A percentile compares a stretch with the other conserved stretches of the same genome.
These are phyloP conservation scores for Peromyscus polionotus DNA, from an alignment of 2,113 vertebrate genomes.

Conservation along the genomic window DNA sequence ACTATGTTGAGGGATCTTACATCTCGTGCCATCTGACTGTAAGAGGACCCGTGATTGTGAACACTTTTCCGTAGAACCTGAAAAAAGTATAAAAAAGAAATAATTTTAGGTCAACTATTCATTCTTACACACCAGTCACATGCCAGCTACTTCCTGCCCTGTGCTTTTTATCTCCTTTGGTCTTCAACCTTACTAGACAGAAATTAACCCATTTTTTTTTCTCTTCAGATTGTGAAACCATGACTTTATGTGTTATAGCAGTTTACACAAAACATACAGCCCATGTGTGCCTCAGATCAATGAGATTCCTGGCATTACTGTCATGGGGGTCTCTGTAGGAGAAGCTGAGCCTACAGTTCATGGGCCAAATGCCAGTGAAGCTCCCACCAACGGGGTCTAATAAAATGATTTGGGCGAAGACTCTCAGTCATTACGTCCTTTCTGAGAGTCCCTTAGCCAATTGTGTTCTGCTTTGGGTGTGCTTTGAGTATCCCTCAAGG, in stretches of 20 bases:
- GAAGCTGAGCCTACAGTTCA: not conserved
- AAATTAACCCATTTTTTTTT: not conserved
- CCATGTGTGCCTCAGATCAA: not conserved
- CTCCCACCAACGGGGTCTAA: not conserved
- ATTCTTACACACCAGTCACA: not conserved
- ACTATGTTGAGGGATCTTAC: not conserved
- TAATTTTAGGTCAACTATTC: not conserved
- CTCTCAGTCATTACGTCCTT: not conserved
- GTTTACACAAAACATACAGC: not conserved
- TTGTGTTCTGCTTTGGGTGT: not conserved
- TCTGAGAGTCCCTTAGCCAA: not conserved
- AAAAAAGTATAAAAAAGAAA: not conserved
- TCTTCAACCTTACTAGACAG: not conserved
- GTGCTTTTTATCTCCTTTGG: not conserved
- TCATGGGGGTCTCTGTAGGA: not conserved
- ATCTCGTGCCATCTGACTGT: not conserved
- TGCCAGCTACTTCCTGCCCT: not conserved
- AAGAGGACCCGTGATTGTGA: not conserved
- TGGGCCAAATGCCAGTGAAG: accelerated
- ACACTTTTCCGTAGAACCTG: not conserved
- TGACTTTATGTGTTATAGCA: not conserved
- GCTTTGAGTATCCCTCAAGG: not conserved
- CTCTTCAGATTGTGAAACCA: not conserved
- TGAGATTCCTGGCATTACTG: not conserved
- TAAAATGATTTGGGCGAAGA: not conserved